Conservation (phyloP, 2,113 vertebrate species). For the Physeter macrocephalus region DNA sequence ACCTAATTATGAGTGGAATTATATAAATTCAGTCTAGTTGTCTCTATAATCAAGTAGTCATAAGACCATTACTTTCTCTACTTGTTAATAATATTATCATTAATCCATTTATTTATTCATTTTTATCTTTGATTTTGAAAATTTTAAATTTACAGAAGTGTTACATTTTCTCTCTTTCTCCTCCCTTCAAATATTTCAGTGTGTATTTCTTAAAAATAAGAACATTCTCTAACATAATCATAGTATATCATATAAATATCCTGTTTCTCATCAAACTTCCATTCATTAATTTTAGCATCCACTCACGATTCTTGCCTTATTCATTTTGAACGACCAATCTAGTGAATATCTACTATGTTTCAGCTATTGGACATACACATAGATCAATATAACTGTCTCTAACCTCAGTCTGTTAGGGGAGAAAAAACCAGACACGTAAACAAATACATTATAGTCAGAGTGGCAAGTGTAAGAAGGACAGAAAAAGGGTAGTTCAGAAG, state of each 20-base stretch:
- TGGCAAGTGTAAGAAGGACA: neutral
- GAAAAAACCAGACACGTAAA: neutral
- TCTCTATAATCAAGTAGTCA: neutral
- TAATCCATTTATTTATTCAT: neutral
- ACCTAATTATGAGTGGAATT: neutral
- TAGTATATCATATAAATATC: neutral
- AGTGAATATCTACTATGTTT: neutral
- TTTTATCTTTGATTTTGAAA: neutral
- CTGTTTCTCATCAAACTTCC: neutral
- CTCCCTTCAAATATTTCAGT: neutral
- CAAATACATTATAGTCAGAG: neutral
- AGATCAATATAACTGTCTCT: neutral
- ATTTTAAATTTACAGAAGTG: neutral
- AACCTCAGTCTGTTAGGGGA: neutral
- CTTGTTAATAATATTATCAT: neutral
- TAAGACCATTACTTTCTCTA: neutral
- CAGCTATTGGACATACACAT: neutral
- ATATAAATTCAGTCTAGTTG: neutral
- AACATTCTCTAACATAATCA: neutral
- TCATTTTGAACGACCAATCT: neutral
- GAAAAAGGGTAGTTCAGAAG: neutral
- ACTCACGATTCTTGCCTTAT: neutral
- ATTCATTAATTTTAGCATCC: neutral
- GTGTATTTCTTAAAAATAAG: neutral
- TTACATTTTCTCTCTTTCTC: neutral